These are phyloP conservation scores for Dasypolia templi DNA, from an alignment of 2,888 invertebrate species.

Conservation along the genomic window DNA sequence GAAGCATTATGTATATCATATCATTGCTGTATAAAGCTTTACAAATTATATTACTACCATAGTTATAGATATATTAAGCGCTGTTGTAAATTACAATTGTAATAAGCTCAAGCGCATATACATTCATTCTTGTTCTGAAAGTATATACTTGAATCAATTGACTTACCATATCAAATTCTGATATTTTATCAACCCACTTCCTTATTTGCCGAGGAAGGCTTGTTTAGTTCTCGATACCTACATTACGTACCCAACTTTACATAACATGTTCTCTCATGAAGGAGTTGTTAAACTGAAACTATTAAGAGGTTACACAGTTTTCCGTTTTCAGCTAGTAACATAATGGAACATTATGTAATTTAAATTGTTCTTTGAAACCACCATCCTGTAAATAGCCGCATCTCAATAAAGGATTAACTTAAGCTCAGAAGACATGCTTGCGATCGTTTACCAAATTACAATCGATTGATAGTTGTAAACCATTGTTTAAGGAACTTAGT, in stretches of 20 bases:
- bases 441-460: too few species aligned
- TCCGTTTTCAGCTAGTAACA: not conserved
- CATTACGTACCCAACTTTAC: constrained; percentile 17
- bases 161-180: not conserved
- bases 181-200: not conserved
- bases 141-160: not conserved
- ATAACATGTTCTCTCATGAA: constrained; percentile 14
- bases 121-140: not conserved
- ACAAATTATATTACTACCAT: not conserved
- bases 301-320: constrained; percentile 25
- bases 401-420: not conserved
- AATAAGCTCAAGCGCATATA: not conserved
- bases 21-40: not conserved
- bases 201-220: constrained; percentile 8
- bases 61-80: not conserved
- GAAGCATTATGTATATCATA: constrained; percentile 8
- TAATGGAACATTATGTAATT: too few species aligned
- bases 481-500: too few species aligned
- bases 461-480: too few species aligned
- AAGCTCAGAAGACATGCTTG: too few species aligned
- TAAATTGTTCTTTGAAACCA: constrained; percentile 1
- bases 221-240: constrained; percentile 20
- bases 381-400: not conserved
- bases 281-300: constrained; percentile 33
- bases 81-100: not conserved